Conservation (phyloP, 2,888 invertebrate species). For the Drosophila kambysellisi region DNA sequence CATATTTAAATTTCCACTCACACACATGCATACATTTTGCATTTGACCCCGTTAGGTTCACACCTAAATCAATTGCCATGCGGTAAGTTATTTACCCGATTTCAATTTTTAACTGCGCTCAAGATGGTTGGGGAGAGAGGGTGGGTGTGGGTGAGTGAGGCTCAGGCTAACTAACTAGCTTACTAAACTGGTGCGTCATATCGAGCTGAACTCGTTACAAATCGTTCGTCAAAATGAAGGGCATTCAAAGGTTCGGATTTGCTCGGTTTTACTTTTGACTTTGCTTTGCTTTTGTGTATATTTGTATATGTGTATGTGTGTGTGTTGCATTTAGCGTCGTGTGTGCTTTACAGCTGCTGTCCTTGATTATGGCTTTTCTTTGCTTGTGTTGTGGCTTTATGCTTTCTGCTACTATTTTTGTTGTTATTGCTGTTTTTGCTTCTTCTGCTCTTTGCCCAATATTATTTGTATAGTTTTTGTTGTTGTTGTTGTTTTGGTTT, state of each 20-base stretch:
- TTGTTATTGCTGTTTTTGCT: constrained; percentile 35
- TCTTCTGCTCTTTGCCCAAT: constrained; percentile 59
- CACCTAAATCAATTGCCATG: constrained; percentile 51
- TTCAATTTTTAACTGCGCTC: constrained; percentile 35
- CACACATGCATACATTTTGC: constrained; percentile 24
- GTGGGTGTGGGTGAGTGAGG: not conserved
- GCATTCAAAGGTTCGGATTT: constrained; percentile 70
- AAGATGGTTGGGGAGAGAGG: not conserved
- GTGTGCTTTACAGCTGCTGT: constrained; percentile 65
- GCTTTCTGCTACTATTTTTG: constrained; percentile 24
- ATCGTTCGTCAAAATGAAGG: constrained; percentile 60
- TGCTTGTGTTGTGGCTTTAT: constrained; percentile 42
- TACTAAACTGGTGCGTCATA: constrained; percentile 52
- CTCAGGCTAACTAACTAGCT: constrained; percentile 3
- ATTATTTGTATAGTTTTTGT: constrained; percentile 49
- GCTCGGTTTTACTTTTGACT: constrained; percentile 21
- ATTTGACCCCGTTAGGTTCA: constrained; percentile 67
- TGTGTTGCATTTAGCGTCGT: constrained; percentile 52
- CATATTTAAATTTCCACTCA: not conserved
- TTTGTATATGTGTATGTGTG: constrained; percentile 5
- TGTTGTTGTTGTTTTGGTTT: constrained; percentile 36
- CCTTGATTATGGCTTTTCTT: constrained; percentile 70
- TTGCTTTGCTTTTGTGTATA: constrained; percentile 17
- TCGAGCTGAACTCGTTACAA: constrained; percentile 23
- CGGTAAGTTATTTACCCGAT: constrained; percentile 32